Percentiles rank a stretch among this genome's conserved stretches.
Conservation (phyloP, 2,113 vertebrate genomes). For the Sardina pilchardus region DNA sequence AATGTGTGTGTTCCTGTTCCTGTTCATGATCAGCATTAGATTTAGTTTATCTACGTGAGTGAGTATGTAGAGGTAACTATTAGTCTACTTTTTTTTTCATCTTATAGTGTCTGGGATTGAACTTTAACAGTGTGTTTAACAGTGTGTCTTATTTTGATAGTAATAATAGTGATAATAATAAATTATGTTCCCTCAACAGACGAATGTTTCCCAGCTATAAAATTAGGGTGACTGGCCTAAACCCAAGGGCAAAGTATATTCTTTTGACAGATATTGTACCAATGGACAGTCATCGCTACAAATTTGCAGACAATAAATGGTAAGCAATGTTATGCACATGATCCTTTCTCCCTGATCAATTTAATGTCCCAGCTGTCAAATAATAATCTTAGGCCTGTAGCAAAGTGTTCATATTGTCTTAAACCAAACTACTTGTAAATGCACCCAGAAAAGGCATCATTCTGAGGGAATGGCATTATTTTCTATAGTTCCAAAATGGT, state of each 20-base stretch:
- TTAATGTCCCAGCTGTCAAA: background rate
- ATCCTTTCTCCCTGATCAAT: background rate
- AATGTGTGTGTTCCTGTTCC: too few species aligned
- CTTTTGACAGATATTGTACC: slow-evolving; percentile 95
- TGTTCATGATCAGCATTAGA: too few species aligned
- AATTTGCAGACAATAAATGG: slow-evolving; percentile 98
- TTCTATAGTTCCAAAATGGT: too few species aligned
- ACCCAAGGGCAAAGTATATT: slow-evolving; percentile 98
- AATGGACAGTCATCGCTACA: slow-evolving; percentile 93
- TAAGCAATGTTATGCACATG: slow-evolving; percentile 57
- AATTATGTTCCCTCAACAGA: slow-evolving; percentile 62
- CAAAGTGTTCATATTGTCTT: background rate
- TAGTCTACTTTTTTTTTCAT: too few species aligned
- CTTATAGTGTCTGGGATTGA: too few species aligned
- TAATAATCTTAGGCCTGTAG: background rate
- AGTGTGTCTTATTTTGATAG: background rate
- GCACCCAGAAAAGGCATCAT: too few species aligned
- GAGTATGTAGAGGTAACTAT: too few species aligned
- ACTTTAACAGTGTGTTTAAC: too few species aligned
- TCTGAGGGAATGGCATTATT: too few species aligned
- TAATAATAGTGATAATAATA: too few species aligned
- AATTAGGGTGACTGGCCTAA: slow-evolving; percentile 95
- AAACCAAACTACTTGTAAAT: too few species aligned
- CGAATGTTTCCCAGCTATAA: slow-evolving; percentile 99
- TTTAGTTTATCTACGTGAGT: too few species aligned